phyloP scores from a whole-genome alignment of 2,113 vertebrate species.

The Melanostigma gelatinosum region DNA sequence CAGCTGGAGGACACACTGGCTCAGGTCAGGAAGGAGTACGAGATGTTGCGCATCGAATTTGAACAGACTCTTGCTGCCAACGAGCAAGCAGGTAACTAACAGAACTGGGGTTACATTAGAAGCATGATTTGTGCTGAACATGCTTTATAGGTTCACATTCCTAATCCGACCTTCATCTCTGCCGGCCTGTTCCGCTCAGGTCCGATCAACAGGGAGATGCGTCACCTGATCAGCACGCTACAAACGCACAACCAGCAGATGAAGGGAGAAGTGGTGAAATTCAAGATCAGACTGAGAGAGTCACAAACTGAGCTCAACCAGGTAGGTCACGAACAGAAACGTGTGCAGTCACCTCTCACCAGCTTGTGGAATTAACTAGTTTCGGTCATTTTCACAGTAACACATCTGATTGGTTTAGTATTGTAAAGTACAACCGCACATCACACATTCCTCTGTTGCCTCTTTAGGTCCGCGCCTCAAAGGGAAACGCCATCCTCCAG shows the following conservation, averaged over 20 bases:
- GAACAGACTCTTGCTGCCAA: conserved; percentile 98
- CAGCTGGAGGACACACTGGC: conserved; percentile 97
- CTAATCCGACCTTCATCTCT: background rate
- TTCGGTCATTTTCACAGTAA: background rate
- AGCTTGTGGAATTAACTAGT: background rate
- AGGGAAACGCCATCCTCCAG: conserved; percentile 89
- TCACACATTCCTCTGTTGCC: background rate
- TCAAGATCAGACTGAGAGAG: conserved; percentile 92
- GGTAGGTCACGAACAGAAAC: conserved; percentile 73
- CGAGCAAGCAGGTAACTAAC: conserved; percentile 92
- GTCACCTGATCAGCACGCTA: conserved; percentile 96
- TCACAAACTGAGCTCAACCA: conserved; percentile 93
- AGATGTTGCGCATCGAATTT: conserved; percentile 98
- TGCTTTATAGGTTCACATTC: background rate
- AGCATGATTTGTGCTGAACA: background rate
- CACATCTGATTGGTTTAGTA: background rate
- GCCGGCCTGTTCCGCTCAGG: conserved; percentile 76
- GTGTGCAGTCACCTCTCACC: background rate
- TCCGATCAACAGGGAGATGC: conserved; percentile 97
- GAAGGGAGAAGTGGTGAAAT: conserved; percentile 95
- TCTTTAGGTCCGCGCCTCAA: conserved; percentile 84
- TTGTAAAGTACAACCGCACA: background rate
- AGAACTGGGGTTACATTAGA: background rate
- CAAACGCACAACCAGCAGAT: conserved; percentile 98
- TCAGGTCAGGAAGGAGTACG: conserved; percentile 97